Base-by-base conservation (phyloP, 2,797 vertebrate species). In the Yasuhikotakia modesta region DNA sequence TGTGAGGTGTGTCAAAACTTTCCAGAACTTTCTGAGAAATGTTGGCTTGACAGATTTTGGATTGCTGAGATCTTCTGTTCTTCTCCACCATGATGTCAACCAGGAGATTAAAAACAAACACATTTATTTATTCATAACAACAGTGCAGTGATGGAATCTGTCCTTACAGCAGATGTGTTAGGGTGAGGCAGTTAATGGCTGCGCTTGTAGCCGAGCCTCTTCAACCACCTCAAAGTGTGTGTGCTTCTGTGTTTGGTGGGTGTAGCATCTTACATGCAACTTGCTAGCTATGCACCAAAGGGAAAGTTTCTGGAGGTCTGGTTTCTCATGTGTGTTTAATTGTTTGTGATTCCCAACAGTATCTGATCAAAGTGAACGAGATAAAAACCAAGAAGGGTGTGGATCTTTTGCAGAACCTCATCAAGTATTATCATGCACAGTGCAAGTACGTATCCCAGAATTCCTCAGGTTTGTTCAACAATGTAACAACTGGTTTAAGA, bases 361-460 rank as follows among this genome's bases (percentile, higher is more conserved):
- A 96, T 89, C 94, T 96, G 80, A 96, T 96, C 86, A 96, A 96
- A 90, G 95, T 96, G 57, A 96, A 96, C 79, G 95, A 96, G 91
- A 96, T 96, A 89, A 96, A 96, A 92, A 96, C 95, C 67, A 96
- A 95, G 90, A 96, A 96, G 79, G 95, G 95, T 21, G 95, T 96
- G 89, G 95, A 96, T 76, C 94, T 96, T 84, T 93, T 96, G n/a
- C 95, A 96, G 90, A 96, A 96, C 85, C 95, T 96, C 75, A 96
- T 96, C 79, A 96, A 96, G 87, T 96, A 96, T 91, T 96, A 96
- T 30, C 95, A 96, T 30, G 95, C 94, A 27, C 95, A 96, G 19
- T 96, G 95, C 95, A 96, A 95, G 95, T 96, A 89, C 94, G 95
- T 95, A 19, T 24, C 68, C 5, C 24, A 72, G 11, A 61, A 24